Percentiles rank a stretch among this genome's conserved stretches.
Conservation (phyloP, 2,888 invertebrate genomes). For the Drosophila borealis region DNA sequence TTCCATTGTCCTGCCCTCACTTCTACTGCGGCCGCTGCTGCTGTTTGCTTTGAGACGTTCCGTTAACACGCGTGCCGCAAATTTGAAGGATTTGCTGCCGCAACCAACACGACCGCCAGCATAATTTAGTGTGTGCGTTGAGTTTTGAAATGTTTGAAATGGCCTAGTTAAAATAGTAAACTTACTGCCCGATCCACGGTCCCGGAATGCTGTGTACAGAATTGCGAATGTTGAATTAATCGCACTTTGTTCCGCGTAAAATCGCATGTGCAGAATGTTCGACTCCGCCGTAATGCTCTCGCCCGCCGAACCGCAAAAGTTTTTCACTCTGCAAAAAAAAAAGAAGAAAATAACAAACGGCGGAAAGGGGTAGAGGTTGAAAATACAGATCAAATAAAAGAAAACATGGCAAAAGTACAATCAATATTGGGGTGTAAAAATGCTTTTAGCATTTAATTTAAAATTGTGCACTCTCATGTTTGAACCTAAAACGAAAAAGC, state of each 20-base stretch:
- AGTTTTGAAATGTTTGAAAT: background rate
- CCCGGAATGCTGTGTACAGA: conserved; percentile 91
- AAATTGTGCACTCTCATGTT: background rate
- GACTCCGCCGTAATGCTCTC: conserved; percentile 89
- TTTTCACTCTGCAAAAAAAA: conserved; percentile 86
- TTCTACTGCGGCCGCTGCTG: background rate
- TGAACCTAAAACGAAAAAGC: too few species aligned
- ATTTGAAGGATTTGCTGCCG: conserved; percentile 13
- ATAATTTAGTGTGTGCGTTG: background rate
- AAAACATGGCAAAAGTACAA: background rate
- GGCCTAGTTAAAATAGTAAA: conserved; percentile 33
- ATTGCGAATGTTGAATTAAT: conserved; percentile 89
- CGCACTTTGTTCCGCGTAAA: conserved; percentile 88
- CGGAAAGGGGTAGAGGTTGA: background rate
- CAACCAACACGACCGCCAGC: background rate
- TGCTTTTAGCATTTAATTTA: background rate
- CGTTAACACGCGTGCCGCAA: conserved; percentile 13
- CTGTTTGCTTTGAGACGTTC: conserved; percentile 29
- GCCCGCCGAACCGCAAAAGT: conserved; percentile 94
- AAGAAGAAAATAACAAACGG: background rate
- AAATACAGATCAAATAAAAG: background rate
- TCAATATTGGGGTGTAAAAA: conserved; percentile 4
- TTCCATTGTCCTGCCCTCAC: background rate
- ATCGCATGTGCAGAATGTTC: conserved; percentile 91
- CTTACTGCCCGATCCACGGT: conserved; percentile 85